Evolutionary conservation across 2,113 vertebrate species (phyloP), one percentile per base, ranked within the genome.

Genomic region (Brachypodius melanocephalos): DNA sequence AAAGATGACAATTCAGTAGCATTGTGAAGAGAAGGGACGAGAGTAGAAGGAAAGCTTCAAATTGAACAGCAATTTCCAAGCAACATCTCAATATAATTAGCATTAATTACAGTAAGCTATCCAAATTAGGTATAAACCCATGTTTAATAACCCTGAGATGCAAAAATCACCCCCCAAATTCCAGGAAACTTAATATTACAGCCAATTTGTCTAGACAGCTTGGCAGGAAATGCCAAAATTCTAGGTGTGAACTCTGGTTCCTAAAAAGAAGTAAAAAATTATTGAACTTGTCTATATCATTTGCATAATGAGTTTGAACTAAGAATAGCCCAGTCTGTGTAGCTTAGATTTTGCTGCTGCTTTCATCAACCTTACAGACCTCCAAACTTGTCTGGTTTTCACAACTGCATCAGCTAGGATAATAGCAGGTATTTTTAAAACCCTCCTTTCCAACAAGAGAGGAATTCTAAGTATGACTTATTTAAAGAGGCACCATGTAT

Each of bases 51-150:
- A 78, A 94, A 71, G 93, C 80, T 82, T 84, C 88, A 93, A 87
- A 92, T 65, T 82, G 92, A 95, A 84, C 74, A 59, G 76, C 22
- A 67, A 96, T 90, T 96, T 96, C 83, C 75, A 92, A 91, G 72
- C 83, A 86, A 85, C 46, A 65, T 69, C 72, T 96, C 88, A 62
- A 85, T 91, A 90, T 91, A 96, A 94, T 97, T 94, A 95, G 54
- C 89, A 86, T 86, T 91, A 96, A 96, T 95, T 95, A 97, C 42
- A 88, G 59, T 90, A 94, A 95, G 76, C 57, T 92, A 92, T 84
- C 93, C 85, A 94, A 96, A 97, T 92, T 86, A 84, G 68, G 68
- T 77, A 90, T 77, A 91, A 96, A 90, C 17, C 88, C 86, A 88
- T 34, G 57, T 77, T 96, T 85, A 94, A 94, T 77, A 93, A 88